Percentiles rank a stretch among this genome's conserved stretches.
phyloP scores from a whole-genome alignment of 2,888 invertebrate genomes.

The Dicranocentrus wangi region DNA sequence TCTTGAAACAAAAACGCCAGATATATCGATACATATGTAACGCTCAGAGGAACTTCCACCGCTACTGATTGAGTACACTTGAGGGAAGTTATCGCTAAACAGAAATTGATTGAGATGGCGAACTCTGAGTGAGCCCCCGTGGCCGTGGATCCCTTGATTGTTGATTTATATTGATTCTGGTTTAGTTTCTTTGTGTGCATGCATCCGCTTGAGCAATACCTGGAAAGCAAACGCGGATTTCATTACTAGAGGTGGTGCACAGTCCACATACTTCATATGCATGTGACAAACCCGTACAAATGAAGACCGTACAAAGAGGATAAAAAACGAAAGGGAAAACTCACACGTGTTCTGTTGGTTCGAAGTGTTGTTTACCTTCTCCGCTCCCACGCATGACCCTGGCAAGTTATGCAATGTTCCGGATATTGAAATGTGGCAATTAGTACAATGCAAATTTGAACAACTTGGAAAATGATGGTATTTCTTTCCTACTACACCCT shows the following conservation, averaged over 20 bases:
- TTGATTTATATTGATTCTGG: background rate
- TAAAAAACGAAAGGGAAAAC: background rate
- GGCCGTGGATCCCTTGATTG: background rate
- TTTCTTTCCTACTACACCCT: no score
- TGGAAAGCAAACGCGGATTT: constrained; percentile 9
- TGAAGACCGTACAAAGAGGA: no score
- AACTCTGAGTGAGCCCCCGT: background rate
- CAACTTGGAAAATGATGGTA: no score
- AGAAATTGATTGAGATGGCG: no score
- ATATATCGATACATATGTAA: no score
- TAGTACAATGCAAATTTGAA: background rate
- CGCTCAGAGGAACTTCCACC: no score
- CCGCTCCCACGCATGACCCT: no score
- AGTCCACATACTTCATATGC: no score
- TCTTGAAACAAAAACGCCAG: no score
- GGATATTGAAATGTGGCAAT: constrained; percentile 41
- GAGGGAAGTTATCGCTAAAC: no score
- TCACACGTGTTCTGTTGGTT: background rate
- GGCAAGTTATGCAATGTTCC: constrained; percentile 52
- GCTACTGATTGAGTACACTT: no score
- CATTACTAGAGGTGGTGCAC: background rate
- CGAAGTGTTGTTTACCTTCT: background rate
- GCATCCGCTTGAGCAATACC: background rate
- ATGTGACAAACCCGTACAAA: no score
- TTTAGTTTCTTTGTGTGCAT: background rate